Evolutionary conservation across 2,113 vertebrate species (phyloP), one percentile per base, ranked within the genome.

Genomic region (Phainopepla nitens): DNA sequence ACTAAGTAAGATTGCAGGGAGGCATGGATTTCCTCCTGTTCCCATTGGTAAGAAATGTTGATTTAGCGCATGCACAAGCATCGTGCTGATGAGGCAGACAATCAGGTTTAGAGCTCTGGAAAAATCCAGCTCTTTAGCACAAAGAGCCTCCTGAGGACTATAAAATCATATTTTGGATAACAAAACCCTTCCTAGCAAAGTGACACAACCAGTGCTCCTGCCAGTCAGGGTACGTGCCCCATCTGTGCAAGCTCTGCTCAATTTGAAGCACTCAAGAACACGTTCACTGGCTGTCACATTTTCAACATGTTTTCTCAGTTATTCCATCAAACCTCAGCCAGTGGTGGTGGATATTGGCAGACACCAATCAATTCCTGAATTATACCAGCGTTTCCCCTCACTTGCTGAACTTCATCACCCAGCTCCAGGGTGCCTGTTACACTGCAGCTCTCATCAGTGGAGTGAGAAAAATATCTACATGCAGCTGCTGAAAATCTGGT

Each of bases 231-330:
- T 51, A 58, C 1, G 17, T 78, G 77, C 39, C 86, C 82, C 88
- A 92, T 83, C 92, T 93, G 88, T 79, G 79, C 76, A 62, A 80
- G 81, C 45, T 20, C 47, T 69, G 81, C n/a, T 78, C 71, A 77
- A 4, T 89, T 28, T 66, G 54, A 79, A 89, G 62, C 79, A 53
- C 53, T 97, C 50, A 66, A 42, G 42, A 73, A 45, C 4, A 4
- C 0, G 0, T 65, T 92, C 68, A 24, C 62, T 90, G 76, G 15
- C 82, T 95, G 79, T 73, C 88, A 94, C 75, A 82, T 92, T 94
- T 94, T 69, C 88, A 90, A 62, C 57, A 22, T 50, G 24, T 92
- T 94, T 88, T 50, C 92, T 93, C 86, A 68, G 66, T 58, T 88
- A 49, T 65, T 86, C 54, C 50, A 53, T 82, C 79, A 88, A 70